Evolutionary conservation across 2,797 vertebrate genomes (phyloP).

Genomic region (Ctenopoma kingsleyae): DNA sequence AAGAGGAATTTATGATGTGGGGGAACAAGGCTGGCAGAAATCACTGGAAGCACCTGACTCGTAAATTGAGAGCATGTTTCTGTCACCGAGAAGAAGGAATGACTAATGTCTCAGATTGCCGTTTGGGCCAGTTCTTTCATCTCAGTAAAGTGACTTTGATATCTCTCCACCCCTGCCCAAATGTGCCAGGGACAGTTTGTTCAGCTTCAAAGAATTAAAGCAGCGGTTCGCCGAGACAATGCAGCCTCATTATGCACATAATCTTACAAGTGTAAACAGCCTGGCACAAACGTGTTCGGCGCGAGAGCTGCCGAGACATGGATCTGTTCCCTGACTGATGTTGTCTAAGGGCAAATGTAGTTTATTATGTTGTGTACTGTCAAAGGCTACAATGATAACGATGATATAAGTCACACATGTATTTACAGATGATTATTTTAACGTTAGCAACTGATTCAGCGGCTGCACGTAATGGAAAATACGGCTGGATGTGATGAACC

Average conservation of each 20-base stretch:
- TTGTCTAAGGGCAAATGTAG: conserved; percentile 35
- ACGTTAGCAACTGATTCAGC: not conserved
- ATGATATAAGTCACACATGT: not conserved
- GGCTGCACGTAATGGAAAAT: not conserved
- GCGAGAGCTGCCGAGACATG: conserved; percentile 24
- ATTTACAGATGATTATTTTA: not conserved
- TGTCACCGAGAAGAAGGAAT: conserved; percentile 73
- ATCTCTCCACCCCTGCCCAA: conserved; percentile 54
- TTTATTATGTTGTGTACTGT: not conserved
- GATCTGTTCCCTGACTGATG: conserved; percentile 47
- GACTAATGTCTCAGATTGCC: conserved; percentile 72
- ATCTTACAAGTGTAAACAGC: conserved; percentile 70
- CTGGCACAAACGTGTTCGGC: conserved; percentile 43
- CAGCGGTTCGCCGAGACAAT: conserved; percentile 65
- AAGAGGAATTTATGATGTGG: conserved; percentile 78
- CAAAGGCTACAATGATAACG: not conserved
- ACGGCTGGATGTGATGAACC: not conserved
- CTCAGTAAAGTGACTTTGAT: conserved; percentile 74
- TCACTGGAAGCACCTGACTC: conserved; percentile 79
- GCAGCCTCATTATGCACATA: conserved; percentile 68
- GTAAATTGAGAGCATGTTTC: conserved; percentile 80
- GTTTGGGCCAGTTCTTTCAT: conserved; percentile 71
- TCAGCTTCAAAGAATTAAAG: conserved; percentile 64
- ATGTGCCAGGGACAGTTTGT: conserved; percentile 72
- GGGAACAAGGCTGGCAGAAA: conserved; percentile 77